Evolutionary conservation across 2,797 vertebrate genomes (phyloP), one percentile per base, ranked within the genome.

Genomic region (Lutjanus campechanus): DNA sequence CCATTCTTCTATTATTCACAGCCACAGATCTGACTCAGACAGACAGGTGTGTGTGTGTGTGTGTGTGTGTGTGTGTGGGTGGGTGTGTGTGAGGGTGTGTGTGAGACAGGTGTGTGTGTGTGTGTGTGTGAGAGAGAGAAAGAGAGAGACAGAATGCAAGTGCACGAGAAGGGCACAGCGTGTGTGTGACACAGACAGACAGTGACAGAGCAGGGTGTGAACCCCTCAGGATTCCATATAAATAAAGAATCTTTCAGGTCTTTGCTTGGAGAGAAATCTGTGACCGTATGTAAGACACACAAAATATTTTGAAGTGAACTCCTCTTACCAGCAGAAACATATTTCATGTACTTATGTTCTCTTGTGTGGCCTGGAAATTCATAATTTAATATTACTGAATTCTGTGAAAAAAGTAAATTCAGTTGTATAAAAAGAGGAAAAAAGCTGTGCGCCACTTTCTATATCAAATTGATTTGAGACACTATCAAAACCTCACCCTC

Each of bases 1-100:
- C 54, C 22, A 16, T 68, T 87, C 67, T 63, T 93, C 76, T 66
- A 94, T 94, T 91, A 93, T 94, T 93, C 79, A 93, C 78, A 73
- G 65, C 84, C 54, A 69, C 79, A 82, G 86, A 85, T 89, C 64
- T 90, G 77, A 89, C 85, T 85, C 87, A 66, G 55, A 60, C 70
- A 81, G 85, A 89, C 88, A 87, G 81, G 86, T 88, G 77, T 83
- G 83, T 58, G 81, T 77, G 67, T 81, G 62, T 19, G 44, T 73
- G n/a, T 44, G 58, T 44, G 29, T 20, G 22, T 49, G 29, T 25
- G 53, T 40, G 58, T 53, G 63, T 80, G 46, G 71, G 58, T 76
- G 49, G 54, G 25, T 25, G 25, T 25, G 25, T 25, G 25, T 25
- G n/a, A n/a, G n/a, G n/a, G 51, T 61, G 50, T 59, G 11, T 64